These are phyloP conservation scores for Pelodytes ibericus DNA, from an alignment of 2,797 vertebrate genomes.

Conservation along the genomic window DNA sequence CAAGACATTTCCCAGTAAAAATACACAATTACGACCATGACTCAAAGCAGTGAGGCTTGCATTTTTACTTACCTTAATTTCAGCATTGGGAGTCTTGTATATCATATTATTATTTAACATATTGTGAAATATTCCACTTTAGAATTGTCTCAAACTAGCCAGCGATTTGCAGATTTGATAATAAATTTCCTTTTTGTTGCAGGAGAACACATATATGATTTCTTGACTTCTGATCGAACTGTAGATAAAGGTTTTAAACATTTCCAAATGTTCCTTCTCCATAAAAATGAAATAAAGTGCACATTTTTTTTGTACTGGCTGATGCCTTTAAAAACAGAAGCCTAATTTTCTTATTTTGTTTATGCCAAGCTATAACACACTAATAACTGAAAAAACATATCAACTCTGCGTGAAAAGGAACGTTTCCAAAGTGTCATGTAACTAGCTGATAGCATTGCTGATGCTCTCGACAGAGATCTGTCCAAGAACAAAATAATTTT, in stretches of 20 bases:
- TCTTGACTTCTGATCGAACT: conserved; percentile 26
- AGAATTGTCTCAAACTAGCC: not conserved
- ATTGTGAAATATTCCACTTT: not conserved
- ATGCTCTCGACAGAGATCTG: too few species aligned
- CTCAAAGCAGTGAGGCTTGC: not conserved
- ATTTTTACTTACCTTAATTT: not conserved
- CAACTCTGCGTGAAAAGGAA: too few species aligned
- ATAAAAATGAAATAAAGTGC: not conserved
- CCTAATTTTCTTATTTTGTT: too few species aligned
- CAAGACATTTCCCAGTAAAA: not conserved
- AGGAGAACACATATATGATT: conserved; percentile 3
- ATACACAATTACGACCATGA: not conserved
- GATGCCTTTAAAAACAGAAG: too few species aligned
- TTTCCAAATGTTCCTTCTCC: conserved; percentile 20
- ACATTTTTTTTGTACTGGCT: not conserved
- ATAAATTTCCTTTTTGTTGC: conserved; percentile 1
- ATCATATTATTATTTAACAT: not conserved
- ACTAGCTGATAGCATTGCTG: too few species aligned
- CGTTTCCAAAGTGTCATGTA: too few species aligned
- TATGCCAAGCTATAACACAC: too few species aligned
- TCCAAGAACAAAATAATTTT: too few species aligned
- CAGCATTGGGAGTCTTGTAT: not conserved
- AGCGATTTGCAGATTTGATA: not conserved
- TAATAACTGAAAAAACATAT: too few species aligned
- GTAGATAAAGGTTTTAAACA: conserved; percentile 10